These are phyloP conservation scores for Phaethon lepturus DNA, from an alignment of 2,113 vertebrate species.

Conservation along the genomic window DNA sequence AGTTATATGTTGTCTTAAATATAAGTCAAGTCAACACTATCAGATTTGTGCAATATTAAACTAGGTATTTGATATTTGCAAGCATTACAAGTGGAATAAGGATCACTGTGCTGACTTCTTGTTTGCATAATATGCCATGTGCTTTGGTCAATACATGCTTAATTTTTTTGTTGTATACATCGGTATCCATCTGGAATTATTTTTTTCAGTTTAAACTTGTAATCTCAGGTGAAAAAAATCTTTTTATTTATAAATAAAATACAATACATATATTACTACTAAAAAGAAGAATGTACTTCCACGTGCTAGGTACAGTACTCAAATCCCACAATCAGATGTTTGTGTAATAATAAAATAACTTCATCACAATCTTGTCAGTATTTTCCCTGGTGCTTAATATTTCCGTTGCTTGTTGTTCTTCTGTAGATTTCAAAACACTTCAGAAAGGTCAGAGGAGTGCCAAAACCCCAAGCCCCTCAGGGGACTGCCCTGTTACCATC, in stretches of 20 bases:
- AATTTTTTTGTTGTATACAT: slow-evolving; percentile 36
- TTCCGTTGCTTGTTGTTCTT: background rate
- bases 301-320: background rate
- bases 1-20: background rate
- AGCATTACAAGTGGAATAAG: background rate
- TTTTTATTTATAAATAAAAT: slow-evolving; percentile 25
- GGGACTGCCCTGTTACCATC: background rate
- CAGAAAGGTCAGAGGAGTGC: background rate
- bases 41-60: background rate
- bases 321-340: background rate
- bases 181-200: slow-evolving; percentile 76
- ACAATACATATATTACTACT: background rate
- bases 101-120: background rate
- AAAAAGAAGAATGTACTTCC: background rate
- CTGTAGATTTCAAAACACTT: background rate
- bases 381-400: background rate
- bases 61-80: background rate
- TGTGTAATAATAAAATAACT: background rate
- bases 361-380: background rate
- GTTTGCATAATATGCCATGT: background rate
- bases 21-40: background rate
- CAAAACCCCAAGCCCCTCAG: background rate
- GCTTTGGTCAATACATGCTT: background rate
- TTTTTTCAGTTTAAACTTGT: slow-evolving; percentile 56
- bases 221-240: slow-evolving; percentile 79